Percentiles rank a stretch among this genome's conserved stretches.
Evolutionary conservation across 2,888 invertebrate genomes (phyloP).

Genomic region (Hemaris fuciformis): DNA sequence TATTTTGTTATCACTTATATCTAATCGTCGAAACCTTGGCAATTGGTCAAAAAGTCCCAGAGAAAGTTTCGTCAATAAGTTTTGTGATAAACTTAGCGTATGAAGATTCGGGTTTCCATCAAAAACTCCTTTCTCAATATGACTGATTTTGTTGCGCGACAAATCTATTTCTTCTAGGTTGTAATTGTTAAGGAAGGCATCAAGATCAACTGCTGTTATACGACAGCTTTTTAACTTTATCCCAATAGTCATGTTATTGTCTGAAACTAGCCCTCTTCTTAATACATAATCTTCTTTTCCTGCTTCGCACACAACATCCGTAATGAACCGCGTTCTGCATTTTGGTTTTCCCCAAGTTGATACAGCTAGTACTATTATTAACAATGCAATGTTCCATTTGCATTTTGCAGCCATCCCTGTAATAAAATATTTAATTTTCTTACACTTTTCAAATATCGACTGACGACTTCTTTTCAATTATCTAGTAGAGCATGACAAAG

Average conservation of each 20-base stretch:
- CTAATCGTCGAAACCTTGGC: slow-evolving; percentile 44
- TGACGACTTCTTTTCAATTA: too few species aligned
- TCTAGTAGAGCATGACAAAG: too few species aligned
- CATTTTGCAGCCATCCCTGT: not conserved
- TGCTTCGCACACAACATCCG: slow-evolving; percentile 35
- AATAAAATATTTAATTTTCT: not conserved
- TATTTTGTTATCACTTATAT: slow-evolving; percentile 50
- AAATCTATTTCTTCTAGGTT: slow-evolving; percentile 48
- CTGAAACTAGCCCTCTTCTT: slow-evolving; percentile 40
- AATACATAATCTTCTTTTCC: slow-evolving; percentile 31
- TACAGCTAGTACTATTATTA: not conserved
- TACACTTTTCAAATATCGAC: too few species aligned
- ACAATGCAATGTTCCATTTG: not conserved
- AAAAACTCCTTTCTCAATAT: slow-evolving; percentile 47
- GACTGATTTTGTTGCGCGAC: slow-evolving; percentile 47
- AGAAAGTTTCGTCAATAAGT: slow-evolving; percentile 43
- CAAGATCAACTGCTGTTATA: slow-evolving; percentile 39
- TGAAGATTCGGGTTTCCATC: slow-evolving; percentile 41
- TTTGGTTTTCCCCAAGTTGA: slow-evolving; percentile 18
- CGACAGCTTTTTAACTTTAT: slow-evolving; percentile 39
- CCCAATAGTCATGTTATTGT: slow-evolving; percentile 33
- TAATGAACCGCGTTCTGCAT: slow-evolving; percentile 28
- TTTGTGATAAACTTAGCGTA: slow-evolving; percentile 51
- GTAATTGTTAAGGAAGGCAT: slow-evolving; percentile 45
- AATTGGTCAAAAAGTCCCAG: slow-evolving; percentile 53